phyloP scores from a whole-genome alignment of 2,888 invertebrate species.

The Noctua janthe region DNA sequence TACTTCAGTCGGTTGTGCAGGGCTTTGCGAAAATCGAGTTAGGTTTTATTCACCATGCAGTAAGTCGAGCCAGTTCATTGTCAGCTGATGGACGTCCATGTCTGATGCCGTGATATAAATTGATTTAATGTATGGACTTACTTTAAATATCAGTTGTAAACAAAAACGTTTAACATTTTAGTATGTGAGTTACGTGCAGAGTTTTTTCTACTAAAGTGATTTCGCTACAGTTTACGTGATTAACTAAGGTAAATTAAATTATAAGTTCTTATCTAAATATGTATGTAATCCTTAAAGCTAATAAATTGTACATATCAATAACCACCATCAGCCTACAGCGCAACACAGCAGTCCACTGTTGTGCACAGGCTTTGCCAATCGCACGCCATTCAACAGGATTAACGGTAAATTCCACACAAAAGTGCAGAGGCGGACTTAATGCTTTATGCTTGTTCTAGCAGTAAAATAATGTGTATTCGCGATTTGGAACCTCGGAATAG shows the following conservation, averaged over 20 bases:
- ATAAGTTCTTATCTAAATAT: constrained; percentile 2
- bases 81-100: constrained; percentile 37
- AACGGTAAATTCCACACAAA: background rate
- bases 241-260: constrained; percentile 25
- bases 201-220: background rate
- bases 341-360: background rate
- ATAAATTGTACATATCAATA: background rate
- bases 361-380: background rate
- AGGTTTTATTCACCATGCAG: constrained; percentile 18
- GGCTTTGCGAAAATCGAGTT: constrained; percentile 37
- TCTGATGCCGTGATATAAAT: constrained; percentile 7
- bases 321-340: background rate
- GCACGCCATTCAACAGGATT: background rate
- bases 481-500: background rate
- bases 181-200: background rate
- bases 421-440: background rate
- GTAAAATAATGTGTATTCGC: background rate
- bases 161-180: background rate
- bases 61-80: constrained; percentile 20
- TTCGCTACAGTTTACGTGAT: background rate
- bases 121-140: constrained; percentile 2
- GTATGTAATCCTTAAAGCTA: background rate
- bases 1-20: constrained; percentile 18
- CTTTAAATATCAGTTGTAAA: constrained; percentile 9
- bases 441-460: background rate